Base-by-base conservation (phyloP, 2,797 vertebrate genomes). In the Galagoides demidoff region DNA sequence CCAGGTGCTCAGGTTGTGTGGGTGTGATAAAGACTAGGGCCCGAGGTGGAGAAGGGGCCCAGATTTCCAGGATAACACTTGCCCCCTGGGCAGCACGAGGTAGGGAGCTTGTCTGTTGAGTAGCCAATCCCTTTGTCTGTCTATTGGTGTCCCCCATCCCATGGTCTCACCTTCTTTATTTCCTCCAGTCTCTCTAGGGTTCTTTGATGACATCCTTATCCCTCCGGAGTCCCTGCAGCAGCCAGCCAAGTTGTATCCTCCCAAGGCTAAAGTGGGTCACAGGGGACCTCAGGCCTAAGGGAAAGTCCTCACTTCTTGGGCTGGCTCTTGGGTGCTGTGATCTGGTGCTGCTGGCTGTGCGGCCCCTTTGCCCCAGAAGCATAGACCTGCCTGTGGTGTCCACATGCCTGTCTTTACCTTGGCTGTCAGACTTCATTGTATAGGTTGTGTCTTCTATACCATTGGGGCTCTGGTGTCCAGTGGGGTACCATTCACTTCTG, bases 161-260 rank as follows among this genome's bases (percentile, higher is more conserved):
- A 23, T 2, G 34, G 34, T 3, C 3, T 59, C 71, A n/a, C 64
- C 78, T 96, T 45, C 23, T 74, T 77, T 7, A 23, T 96, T 97
- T 92, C 96, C 98, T 43, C 0, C 98, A 99, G 99, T 99, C 98
- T 99, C 99, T 22, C 99, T 99, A 96, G 99, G 99, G 85, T 99
- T 99, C 98, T 99, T 99, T 20, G 99, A 99, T 9, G 99, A 99
- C 98, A 99, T 99, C 93, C 98, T 99, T 96, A 99, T 99, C 87
- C 99, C 99, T 14, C 99, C 99, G 0, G 99, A 99, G 98, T 99
- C 99, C 0, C 98, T 99, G 89, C 99, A 99, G 93, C 99, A 99
- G 97, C 99, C 99, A 12, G 99, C 99, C 66, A 99, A 99, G 95
- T 99, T 99, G 99, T 99, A 99, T 99, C 99, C 99, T 99, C 96